Conservation (phyloP, 2,113 vertebrate species). For the Thinocorus orbignyianus region DNA sequence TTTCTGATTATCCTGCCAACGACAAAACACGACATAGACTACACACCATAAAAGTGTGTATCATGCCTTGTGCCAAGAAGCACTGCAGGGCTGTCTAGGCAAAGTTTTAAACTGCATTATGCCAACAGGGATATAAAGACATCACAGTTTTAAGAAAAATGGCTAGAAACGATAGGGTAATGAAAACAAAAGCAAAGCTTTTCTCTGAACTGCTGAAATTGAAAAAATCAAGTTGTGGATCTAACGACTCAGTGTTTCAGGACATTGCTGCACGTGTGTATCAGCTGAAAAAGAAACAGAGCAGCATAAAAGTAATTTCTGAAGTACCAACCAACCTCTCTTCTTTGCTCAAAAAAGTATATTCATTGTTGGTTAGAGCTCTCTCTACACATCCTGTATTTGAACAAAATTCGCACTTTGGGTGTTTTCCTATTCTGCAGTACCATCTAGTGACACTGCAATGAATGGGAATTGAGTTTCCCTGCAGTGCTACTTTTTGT, state of each 20-base stretch:
- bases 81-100: too few relatives aligned
- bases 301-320: background rate
- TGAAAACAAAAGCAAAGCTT: background rate
- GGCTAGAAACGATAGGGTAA: background rate
- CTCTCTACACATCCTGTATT: background rate
- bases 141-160: background rate
- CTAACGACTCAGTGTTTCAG: background rate
- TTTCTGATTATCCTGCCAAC: background rate
- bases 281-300: background rate
- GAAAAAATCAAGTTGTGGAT: background rate
- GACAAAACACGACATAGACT: background rate
- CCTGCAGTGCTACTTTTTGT: background rate
- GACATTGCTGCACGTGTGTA: rapidly evolving
- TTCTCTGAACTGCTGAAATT: background rate
- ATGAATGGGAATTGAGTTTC: background rate
- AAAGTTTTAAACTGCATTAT: background rate
- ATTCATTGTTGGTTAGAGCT: rapidly evolving
- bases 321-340: background rate
- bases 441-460: constrained; percentile 40
- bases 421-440: background rate
- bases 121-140: background rate
- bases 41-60: background rate
- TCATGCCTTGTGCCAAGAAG: background rate
- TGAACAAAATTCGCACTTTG: rapidly evolving
- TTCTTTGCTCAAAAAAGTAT: background rate